Evolutionary conservation across 2,113 vertebrate species (phyloP), one percentile per base, ranked within the genome.

Genomic region (Himantopus leucocephalus): DNA sequence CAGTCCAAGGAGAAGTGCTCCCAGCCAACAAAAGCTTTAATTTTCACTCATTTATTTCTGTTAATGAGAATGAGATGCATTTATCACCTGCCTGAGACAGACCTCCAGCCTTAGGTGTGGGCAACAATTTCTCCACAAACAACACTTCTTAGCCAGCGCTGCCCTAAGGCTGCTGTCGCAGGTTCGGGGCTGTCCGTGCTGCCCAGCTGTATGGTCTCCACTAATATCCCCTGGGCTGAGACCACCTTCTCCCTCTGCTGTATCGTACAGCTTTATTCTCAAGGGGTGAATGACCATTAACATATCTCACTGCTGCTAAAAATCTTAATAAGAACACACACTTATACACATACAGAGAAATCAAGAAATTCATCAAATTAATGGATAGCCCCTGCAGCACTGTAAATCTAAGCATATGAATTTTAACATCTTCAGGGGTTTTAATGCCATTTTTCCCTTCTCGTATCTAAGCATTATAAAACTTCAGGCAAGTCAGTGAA

Each of bases 281-380:
- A 78, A 80, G 55, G 86, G 23, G 16, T 55, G 71, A 90, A 20
- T 0, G 0, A 48, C 32, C 72, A 19, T 53, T 81, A 85, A 60
- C 26, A 13, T 35, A 67, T 27, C 88, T 77, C 80, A 74, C 9
- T 90, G 73, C 62, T 91, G 60, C 14, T 82, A 79, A 90, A 95
- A 94, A 34, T 63, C 74, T 68, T 59, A 77, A 55, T 71, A 93
- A 76, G 53, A 90, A 47, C 32, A 76, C 78, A 52, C 27, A 60
- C 55, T 52, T 64, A 32, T 19, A 88, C 1, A 0, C 30, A 78
- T 64, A 72, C 17, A 73, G 41, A 92, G 47, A 92, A 96, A 68
- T 93, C 80, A 70, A 92, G 71, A 80, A 93, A 94, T 96, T 85
- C 10, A 62, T 97, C 90, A 97, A 94, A 92, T 58, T 73, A 96